Conservation (phyloP, 1,140 invertebrate species). For the Bombus soroeensis region DNA sequence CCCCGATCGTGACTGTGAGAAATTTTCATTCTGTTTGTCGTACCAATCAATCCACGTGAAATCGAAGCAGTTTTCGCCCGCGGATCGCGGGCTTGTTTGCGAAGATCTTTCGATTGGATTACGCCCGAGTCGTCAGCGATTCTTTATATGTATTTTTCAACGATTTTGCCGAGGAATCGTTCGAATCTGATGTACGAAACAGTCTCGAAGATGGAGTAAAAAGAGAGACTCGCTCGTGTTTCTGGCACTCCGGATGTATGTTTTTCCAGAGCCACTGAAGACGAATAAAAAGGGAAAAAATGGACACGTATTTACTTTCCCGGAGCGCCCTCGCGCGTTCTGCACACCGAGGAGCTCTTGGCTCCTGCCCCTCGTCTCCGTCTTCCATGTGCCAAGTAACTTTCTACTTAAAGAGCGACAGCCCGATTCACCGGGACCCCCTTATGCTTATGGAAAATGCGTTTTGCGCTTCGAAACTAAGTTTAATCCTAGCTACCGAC, state of each 20-base stretch:
- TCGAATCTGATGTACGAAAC: slow-evolving; percentile 3
- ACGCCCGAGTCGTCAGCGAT: slow-evolving; percentile 1
- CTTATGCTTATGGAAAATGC: slow-evolving; percentile 56
- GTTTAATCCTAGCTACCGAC: slow-evolving; percentile 35
- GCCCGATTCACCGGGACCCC: slow-evolving; percentile 27
- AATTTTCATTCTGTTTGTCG: slow-evolving; percentile 11
- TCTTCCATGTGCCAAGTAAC: slow-evolving; percentile 47
- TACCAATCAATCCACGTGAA: neutral
- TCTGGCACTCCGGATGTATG: neutral
- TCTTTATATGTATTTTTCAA: slow-evolving; percentile 3
- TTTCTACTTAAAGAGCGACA: slow-evolving; percentile 57
- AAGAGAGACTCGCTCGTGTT: neutral
- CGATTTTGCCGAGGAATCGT: neutral
- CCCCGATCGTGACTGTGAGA: too few relatives aligned
- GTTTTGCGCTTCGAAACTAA: slow-evolving; percentile 49
- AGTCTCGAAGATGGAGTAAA: slow-evolving; percentile 12
- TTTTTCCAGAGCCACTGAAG: slow-evolving; percentile 39
- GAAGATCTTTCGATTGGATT: slow-evolving; percentile 13
- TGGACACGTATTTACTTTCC: slow-evolving; percentile 52
- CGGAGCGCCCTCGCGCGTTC: slow-evolving; percentile 26
- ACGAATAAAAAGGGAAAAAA: slow-evolving; percentile 49
- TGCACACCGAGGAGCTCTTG: slow-evolving; percentile 32
- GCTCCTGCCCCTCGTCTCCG: slow-evolving; percentile 34
- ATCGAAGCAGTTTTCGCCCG: neutral
- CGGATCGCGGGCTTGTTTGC: neutral